Evolutionary conservation across 2,113 vertebrate species (phyloP).

Genomic region (Clarias macrocephalus): DNA sequence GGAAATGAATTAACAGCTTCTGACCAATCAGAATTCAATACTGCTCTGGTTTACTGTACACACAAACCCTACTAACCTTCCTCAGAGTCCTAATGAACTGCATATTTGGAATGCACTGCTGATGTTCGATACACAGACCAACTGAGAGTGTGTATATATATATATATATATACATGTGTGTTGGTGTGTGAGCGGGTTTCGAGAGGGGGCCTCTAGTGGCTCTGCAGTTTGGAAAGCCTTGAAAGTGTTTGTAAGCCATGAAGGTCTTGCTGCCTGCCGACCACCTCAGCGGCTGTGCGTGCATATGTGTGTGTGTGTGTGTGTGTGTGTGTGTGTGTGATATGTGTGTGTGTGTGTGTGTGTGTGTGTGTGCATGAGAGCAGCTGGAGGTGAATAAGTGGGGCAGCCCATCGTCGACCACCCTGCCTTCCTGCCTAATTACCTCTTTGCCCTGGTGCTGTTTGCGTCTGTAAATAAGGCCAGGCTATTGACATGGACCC

Average conservation of each 20-base stretch:
- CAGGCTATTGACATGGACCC: constrained; percentile 64
- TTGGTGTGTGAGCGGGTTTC: constrained; percentile 32
- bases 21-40: not conserved
- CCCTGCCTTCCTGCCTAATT: constrained; percentile 70
- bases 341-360: constrained; percentile 11
- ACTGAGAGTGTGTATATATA: constrained; percentile 55
- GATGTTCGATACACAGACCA: not conserved
- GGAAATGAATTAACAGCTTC: not conserved
- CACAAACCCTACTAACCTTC: constrained; percentile 51
- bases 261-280: constrained; percentile 71
- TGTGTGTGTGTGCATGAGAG: constrained; percentile 8
- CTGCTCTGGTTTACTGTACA: not conserved
- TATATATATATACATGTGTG: constrained; percentile 47
- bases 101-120: constrained; percentile 7
- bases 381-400: constrained; percentile 60
- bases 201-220: constrained; percentile 61
- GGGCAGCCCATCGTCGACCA: constrained; percentile 71
- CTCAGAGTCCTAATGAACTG: constrained; percentile 30
- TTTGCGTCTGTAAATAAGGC: constrained; percentile 71
- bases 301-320: constrained; percentile 35
- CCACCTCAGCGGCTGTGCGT: constrained; percentile 55
- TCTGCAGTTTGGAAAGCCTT: constrained; percentile 64
- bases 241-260: constrained; percentile 67
- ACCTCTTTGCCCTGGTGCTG: constrained; percentile 67
- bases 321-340: constrained; percentile 30